These are phyloP conservation scores for Morpho deidamia DNA, from an alignment of 2,888 invertebrate species.

Conservation along the genomic window DNA sequence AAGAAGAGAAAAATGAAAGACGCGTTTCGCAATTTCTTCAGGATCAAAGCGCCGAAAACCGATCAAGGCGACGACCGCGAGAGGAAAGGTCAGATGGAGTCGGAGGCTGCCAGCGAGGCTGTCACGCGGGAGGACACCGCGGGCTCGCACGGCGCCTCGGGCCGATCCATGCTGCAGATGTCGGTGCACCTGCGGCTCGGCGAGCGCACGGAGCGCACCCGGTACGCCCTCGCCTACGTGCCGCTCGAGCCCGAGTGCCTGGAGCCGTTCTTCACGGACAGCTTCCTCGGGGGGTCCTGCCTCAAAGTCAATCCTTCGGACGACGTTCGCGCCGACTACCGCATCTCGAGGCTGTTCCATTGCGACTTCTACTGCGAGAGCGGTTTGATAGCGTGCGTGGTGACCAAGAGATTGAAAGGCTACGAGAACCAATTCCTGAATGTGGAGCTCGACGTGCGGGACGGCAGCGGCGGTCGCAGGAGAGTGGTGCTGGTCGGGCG, in stretches of 20 bases:
- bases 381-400: constrained; percentile 51
- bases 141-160: not conserved
- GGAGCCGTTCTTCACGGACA: constrained; percentile 53
- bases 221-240: constrained; percentile 37
- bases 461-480: constrained; percentile 19
- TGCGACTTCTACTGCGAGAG: constrained; percentile 49
- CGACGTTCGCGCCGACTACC: constrained; percentile 30
- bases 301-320: constrained; percentile 62
- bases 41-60: constrained; percentile 16
- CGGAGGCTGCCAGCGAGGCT: not conserved
- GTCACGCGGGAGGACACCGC: not conserved
- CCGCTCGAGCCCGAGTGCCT: constrained; percentile 49
- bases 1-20: constrained; percentile 30
- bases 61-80: not conserved
- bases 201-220: constrained; percentile 21
- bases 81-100: constrained; percentile 1
- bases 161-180: constrained; percentile 34
- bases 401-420: constrained; percentile 43
- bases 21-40: constrained; percentile 30
- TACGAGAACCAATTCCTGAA: constrained; percentile 44
- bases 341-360: constrained; percentile 46
- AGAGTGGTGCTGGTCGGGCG: constrained; percentile 40
- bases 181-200: constrained; percentile 40
- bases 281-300: constrained; percentile 74
- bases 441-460: constrained; percentile 35